A percentile compares a stretch with the other conserved stretches of the same genome.
phyloP scores from a whole-genome alignment of 2,888 invertebrate species.

The Xestia ashworthii region DNA sequence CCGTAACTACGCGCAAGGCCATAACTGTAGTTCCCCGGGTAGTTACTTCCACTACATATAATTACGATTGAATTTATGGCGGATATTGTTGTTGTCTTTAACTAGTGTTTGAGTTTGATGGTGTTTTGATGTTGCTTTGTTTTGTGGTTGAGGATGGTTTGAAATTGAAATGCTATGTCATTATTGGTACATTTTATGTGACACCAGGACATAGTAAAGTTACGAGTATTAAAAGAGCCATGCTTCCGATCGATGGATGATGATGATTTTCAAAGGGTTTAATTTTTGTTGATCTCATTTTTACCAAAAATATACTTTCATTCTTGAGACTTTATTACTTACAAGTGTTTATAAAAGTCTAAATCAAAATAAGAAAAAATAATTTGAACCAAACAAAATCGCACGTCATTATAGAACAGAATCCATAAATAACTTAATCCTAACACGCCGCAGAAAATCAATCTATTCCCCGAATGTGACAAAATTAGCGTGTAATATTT shows the following conservation, averaged over 20 bases:
- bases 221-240: not conserved
- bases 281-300: not conserved
- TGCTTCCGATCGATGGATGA: not conserved
- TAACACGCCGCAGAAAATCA: conserved; percentile 82
- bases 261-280: not conserved
- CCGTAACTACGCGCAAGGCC: conserved; percentile 71
- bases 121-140: conserved; percentile 45
- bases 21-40: conserved; percentile 75
- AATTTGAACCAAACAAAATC: conserved; percentile 50
- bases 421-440: conserved; percentile 78
- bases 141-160: not conserved
- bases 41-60: conserved; percentile 90
- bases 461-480: conserved; percentile 84
- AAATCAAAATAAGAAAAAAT: not conserved
- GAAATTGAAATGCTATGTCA: too few species aligned
- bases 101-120: conserved; percentile 45
- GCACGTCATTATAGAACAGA: conserved; percentile 65
- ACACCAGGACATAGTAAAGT: not conserved
- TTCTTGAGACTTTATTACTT: not conserved
- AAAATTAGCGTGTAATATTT: conserved; percentile 90
- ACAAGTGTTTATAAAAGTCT: too few species aligned
- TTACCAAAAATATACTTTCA: not conserved
- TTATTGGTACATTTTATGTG: not conserved
- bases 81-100: conserved; percentile 58
- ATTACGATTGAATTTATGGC: conserved; percentile 88